Evolutionary conservation across 2,113 vertebrate genomes (phyloP).

Genomic region (Drymodes brunneopygia): DNA sequence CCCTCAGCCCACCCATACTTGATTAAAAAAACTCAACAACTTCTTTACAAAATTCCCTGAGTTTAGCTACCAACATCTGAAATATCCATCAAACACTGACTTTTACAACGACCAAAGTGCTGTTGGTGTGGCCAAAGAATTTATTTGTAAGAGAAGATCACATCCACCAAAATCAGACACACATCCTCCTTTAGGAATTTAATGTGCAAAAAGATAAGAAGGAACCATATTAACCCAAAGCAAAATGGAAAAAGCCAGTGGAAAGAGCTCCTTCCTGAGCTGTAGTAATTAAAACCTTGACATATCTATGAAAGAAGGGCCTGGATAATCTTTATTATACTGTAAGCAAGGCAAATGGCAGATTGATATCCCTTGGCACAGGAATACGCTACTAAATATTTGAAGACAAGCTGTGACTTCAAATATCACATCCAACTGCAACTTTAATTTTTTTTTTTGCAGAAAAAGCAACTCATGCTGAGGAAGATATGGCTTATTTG

Average conservation of each 20-base stretch:
- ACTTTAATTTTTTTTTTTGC: conserved; percentile 49
- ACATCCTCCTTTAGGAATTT: background rate
- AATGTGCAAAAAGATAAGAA: background rate
- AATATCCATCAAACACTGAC: background rate
- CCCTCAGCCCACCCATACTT: background rate
- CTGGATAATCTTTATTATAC: conserved; percentile 60
- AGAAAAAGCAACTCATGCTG: conserved; percentile 68
- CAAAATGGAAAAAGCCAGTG: background rate
- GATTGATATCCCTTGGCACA: conserved; percentile 68
- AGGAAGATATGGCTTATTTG: conserved; percentile 67
- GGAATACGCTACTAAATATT: conserved; percentile 60
- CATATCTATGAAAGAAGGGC: conserved; percentile 48
- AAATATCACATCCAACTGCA: conserved; percentile 68
- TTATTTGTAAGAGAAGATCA: background rate
- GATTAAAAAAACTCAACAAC: accelerated
- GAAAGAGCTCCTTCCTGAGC: conserved; percentile 9
- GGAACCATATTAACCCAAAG: background rate
- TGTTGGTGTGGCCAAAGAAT: background rate
- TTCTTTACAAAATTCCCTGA: background rate
- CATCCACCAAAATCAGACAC: background rate
- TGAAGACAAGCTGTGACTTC: conserved; percentile 71
- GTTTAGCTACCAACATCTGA: background rate
- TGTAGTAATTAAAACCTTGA: conserved; percentile 40
- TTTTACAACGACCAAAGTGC: background rate
- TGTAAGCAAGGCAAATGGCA: conserved; percentile 62